A percentile compares a stretch with the other conserved stretches of the same genome.
Conservation (phyloP, 2,113 vertebrate genomes). For the Brachirus orientalis region DNA sequence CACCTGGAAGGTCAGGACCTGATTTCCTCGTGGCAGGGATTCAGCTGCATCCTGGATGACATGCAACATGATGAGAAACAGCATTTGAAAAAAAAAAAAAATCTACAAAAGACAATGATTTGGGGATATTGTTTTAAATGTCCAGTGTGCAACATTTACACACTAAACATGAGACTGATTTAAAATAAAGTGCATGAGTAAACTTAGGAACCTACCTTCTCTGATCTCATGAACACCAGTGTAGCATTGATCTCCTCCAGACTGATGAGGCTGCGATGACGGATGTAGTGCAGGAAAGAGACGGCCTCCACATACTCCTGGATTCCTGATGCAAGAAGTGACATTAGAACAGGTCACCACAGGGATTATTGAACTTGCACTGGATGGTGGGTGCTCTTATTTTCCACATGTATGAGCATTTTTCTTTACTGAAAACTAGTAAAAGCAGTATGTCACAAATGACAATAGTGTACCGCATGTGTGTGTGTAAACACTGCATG, state of each 20-base stretch:
- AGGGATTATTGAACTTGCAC: neutral
- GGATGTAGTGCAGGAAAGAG: constrained; percentile 96
- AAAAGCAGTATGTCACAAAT: constrained; percentile 13
- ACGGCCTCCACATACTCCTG: constrained; percentile 97
- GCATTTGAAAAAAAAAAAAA: neutral
- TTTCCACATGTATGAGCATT: neutral
- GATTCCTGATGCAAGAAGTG: constrained; percentile 81
- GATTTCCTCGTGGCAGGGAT: constrained; percentile 49
- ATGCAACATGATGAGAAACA: neutral
- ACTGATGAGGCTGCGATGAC: constrained; percentile 90
- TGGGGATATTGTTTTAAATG: too few relatives aligned
- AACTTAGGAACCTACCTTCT: constrained; percentile 78
- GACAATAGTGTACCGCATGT: neutral
- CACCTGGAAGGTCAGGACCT: constrained; percentile 84
- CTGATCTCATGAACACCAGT: constrained; percentile 86
- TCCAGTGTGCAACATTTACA: too few relatives aligned
- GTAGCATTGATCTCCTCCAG: constrained; percentile 94
- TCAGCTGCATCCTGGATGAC: constrained; percentile 65
- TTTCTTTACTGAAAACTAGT: neutral
- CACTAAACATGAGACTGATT: too few relatives aligned
- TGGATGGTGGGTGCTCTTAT: constrained; percentile 1
- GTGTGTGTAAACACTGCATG: constrained; percentile 43
- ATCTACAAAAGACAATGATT: neutral
- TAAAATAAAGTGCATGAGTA: neutral
- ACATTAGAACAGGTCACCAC: constrained; percentile 5